Evolutionary conservation across 2,888 invertebrate genomes (phyloP).

Genomic region (Xestia ashworthii): DNA sequence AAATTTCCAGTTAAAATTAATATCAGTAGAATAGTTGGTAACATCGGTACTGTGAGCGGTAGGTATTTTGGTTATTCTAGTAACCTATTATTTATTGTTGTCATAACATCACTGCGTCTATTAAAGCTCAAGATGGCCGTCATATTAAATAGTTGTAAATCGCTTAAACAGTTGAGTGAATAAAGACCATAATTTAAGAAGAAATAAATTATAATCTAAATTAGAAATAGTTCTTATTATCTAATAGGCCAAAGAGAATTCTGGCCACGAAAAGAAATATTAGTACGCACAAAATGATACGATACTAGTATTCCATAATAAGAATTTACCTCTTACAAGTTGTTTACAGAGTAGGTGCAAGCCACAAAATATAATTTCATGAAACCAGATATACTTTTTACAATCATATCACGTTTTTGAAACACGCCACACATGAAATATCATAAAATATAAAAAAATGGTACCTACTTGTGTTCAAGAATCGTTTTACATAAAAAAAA

Average conservation of each 20-base stretch:
- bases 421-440: neutral
- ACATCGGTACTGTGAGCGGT: constrained; percentile 57
- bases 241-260: constrained; percentile 28
- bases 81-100: constrained; percentile 12
- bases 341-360: constrained; percentile 24
- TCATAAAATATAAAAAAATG: constrained; percentile 23
- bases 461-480: constrained; percentile 2
- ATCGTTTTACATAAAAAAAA: constrained; percentile 8
- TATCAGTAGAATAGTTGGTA: constrained; percentile 51
- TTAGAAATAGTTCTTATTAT: constrained; percentile 36
- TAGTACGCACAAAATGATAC: neutral
- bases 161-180: constrained; percentile 13
- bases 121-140: constrained; percentile 87
- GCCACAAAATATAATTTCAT: neutral
- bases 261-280: constrained; percentile 25
- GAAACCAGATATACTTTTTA: constrained; percentile 33
- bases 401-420: constrained; percentile 30
- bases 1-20: constrained; percentile 32
- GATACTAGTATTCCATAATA: constrained; percentile 18
- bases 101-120: constrained; percentile 56
- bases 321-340: constrained; percentile 4
- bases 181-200: constrained; percentile 35
- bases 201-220: constrained; percentile 32
- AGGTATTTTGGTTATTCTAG: constrained; percentile 56
- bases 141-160: constrained; percentile 35